phyloP scores from a whole-genome alignment of 64 coral and sea anemone species.

The Montipora foliosa region DNA sequence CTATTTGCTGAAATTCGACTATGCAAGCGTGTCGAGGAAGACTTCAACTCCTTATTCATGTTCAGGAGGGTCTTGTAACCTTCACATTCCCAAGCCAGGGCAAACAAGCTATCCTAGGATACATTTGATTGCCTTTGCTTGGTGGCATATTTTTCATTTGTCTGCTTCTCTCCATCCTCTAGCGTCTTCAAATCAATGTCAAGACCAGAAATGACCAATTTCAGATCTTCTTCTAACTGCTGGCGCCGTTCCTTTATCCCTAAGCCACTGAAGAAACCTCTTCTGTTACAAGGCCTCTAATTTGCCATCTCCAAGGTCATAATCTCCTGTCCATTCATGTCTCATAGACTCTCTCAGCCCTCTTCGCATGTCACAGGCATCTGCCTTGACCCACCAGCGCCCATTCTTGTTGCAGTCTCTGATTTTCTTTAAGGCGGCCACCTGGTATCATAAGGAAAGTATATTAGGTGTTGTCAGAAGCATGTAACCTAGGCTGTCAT shows the following conservation, averaged over 20 bases:
- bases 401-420: not conserved
- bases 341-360: not conserved
- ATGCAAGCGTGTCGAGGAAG: not conserved
- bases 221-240: not conserved
- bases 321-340: slow-evolving; percentile 3
- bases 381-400: slow-evolving; percentile 30
- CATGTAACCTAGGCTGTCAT: too few species aligned
- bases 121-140: not conserved
- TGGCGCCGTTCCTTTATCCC: not conserved
- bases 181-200: slow-evolving; percentile 25
- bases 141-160: not conserved
- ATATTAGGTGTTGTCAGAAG: not conserved
- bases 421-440: not conserved
- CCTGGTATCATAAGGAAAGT: not conserved
- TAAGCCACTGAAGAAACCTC: not conserved
- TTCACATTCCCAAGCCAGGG: not conserved
- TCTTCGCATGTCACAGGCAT: not conserved
- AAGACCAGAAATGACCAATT: not conserved
- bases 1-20: not conserved
- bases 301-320: not conserved
- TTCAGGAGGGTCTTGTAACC: not conserved
- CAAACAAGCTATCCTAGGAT: not conserved
- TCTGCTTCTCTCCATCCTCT: not conserved
- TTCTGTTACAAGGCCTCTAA: not conserved
- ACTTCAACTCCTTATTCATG: slow-evolving; percentile 18